Base-by-base conservation (phyloP, 2,888 invertebrate genomes). In the Sipha maydis region DNA sequence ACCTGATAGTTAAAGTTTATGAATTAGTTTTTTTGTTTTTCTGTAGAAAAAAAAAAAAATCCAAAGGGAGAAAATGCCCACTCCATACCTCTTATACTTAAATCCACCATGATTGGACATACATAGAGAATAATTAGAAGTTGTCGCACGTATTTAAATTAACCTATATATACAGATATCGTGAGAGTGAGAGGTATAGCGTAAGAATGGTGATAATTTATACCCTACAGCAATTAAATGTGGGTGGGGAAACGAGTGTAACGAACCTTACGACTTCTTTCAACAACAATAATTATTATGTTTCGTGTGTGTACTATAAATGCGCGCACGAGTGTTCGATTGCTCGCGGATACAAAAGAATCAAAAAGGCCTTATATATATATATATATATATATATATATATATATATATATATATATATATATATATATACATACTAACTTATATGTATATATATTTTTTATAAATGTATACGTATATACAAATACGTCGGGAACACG, bases 221-320 rank as follows among this genome's bases (percentile, higher is more conserved):
- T 61, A 61, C 5, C 61, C 8, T 61, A 25, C 21, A 25, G 25
- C 61, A 61, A 61, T 61, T 61, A 61, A 61, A 21, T 5, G 25
- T 19, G 21, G 7, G 25, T 21, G 61, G 19, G 61, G 25, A 25
- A 61, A 7, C 61, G 61, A 48, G 61, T 25, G 61, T 61, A 71
- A 71, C 71, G 28, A 11, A 71, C 17, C 25, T 28, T 71, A 71
- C 28, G 71, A 71, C 71, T 69, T 71, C 17, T 28, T 71, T 28
- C 71, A 11, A 71, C 28, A 28, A 71, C 71, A 71, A 71, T 71
- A 71, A 83, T 83, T 71, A 83, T 83, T 83, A 31, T 71, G 79
- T 80, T 80, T 61, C 25, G 38, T 41, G 31, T 73, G 31, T 71
- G 8, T 61, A 38, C 14, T 38, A 19, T 38, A 67, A 31, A 48